phyloP scores from a whole-genome alignment of 53 echinoderm and acorn worm species.

The Astropecten irregularis region DNA sequence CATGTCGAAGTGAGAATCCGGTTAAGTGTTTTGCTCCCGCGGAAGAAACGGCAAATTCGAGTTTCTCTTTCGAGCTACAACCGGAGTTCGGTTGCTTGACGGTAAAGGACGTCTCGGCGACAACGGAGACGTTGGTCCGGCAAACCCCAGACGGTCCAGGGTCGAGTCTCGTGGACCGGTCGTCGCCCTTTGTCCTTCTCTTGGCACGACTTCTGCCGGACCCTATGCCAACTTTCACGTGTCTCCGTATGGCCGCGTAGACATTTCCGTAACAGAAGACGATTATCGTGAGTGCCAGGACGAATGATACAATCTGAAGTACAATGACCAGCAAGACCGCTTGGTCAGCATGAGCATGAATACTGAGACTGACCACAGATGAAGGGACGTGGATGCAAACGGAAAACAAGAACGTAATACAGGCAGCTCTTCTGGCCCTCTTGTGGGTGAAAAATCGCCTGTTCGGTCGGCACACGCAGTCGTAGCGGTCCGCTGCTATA shows the following conservation, averaged over 20 bases:
- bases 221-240: conserved; percentile 23
- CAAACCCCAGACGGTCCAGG: background rate
- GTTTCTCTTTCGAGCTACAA: background rate
- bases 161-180: background rate
- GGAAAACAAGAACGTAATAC: background rate
- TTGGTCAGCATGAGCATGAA: background rate
- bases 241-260: conserved; percentile 38
- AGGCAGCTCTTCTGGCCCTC: conserved; percentile 1
- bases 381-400: background rate
- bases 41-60: background rate
- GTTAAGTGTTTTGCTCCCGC: background rate
- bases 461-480: conserved; percentile 41
- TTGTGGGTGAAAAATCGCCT: background rate
- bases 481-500: conserved; percentile 49
- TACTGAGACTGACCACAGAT: background rate
- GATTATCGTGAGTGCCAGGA: conserved; percentile 8
- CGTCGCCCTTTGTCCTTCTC: background rate
- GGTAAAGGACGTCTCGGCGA: background rate
- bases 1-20: background rate
- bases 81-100: background rate
- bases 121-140: background rate
- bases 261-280: conserved; percentile 31
- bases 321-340: conserved; percentile 10
- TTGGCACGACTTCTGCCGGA: background rate
- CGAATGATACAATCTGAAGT: no score